These are phyloP conservation scores for Istiophorus platypterus DNA, from an alignment of 2,113 vertebrate genomes.

Conservation along the genomic window DNA sequence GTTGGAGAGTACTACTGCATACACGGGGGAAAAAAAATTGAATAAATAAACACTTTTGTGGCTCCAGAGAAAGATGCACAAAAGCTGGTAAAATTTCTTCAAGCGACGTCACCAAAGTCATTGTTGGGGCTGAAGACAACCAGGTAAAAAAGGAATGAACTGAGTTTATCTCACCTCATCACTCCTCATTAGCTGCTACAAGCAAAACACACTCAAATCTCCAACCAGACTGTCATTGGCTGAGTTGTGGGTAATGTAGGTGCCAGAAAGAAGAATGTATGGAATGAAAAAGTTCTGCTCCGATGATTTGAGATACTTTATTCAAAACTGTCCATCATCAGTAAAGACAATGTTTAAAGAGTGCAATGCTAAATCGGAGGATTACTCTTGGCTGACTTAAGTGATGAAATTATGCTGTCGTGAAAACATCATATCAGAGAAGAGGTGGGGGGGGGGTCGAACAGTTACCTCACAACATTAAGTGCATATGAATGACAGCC, in stretches of 20 bases:
- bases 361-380: neutral
- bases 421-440: neutral
- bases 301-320: neutral
- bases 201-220: too few species aligned
- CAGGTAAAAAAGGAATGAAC: neutral
- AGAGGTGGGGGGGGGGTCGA: too few species aligned
- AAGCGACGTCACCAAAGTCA: neutral
- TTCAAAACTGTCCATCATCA: neutral
- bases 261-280: too few species aligned
- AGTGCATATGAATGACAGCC: constrained; percentile 25
- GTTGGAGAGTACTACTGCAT: neutral
- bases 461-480: neutral
- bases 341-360: neutral
- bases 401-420: neutral
- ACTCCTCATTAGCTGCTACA: too few species aligned
- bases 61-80: neutral
- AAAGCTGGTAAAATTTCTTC: neutral
- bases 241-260: neutral
- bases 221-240: neutral
- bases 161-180: too few species aligned
- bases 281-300: neutral
- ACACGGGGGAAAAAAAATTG: neutral
- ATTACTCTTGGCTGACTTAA: too few species aligned
- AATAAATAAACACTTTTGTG: neutral
- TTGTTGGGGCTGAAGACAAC: neutral